Conservation (phyloP, 1,140 invertebrate species). For the Papilio helenus region DNA sequence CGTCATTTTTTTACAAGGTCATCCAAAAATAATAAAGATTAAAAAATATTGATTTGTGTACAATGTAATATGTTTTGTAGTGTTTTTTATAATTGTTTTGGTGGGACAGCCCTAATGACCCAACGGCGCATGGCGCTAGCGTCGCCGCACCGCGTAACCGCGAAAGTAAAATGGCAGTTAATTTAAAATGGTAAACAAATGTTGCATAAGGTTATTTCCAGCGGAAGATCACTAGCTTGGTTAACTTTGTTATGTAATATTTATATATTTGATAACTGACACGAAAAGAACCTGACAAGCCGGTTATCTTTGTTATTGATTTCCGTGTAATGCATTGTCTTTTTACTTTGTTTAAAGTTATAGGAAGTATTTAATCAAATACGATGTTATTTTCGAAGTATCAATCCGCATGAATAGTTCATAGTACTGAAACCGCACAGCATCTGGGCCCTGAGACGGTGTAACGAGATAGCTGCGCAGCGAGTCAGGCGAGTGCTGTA, state of each 20-base stretch:
- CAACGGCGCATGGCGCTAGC: background rate
- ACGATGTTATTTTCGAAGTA: too few species aligned
- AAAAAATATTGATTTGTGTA: background rate
- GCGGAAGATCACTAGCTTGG: conserved; percentile 43
- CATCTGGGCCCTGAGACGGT: too few species aligned
- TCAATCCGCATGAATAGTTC: background rate
- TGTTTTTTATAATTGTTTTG: background rate
- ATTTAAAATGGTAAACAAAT: conserved; percentile 67
- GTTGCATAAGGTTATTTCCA: conserved; percentile 73
- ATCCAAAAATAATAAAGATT: too few species aligned
- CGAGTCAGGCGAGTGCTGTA: too few species aligned
- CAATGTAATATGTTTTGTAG: background rate
- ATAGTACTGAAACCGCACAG: background rate
- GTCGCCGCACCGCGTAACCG: conserved; percentile 39
- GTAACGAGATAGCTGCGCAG: too few species aligned
- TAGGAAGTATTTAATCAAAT: background rate
- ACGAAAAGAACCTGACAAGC: background rate
- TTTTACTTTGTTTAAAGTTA: background rate
- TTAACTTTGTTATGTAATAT: conserved; percentile 16
- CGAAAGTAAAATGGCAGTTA: conserved; percentile 66
- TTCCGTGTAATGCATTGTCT: background rate
- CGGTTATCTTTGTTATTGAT: conserved; percentile 3
- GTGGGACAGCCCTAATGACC: conserved; percentile 17
- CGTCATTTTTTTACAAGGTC: too few species aligned
- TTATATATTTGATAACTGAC: conserved; percentile 4